A percentile compares a stretch with the other conserved stretches of the same genome.
These are phyloP conservation scores for Henricia sp. DNA, from an alignment of 53 echinoderm and acorn worm species.

Conservation along the genomic window DNA sequence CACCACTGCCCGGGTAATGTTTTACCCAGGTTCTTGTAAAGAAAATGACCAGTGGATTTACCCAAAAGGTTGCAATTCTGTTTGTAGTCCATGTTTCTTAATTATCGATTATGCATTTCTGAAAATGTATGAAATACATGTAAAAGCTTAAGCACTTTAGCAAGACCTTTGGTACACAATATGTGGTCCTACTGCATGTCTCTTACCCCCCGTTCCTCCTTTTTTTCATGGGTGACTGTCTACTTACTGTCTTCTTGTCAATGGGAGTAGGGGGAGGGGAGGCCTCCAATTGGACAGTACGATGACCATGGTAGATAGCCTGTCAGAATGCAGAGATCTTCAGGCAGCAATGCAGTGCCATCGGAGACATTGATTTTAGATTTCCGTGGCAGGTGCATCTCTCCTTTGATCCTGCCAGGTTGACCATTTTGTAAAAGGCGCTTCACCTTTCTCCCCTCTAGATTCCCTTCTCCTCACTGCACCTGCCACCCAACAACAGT, in stretches of 20 bases:
- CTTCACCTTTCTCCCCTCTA: constrained; percentile 49
- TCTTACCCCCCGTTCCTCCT: not conserved
- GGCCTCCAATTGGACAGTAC: constrained; percentile 22
- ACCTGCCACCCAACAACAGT: constrained; percentile 49
- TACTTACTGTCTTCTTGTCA: constrained; percentile 7
- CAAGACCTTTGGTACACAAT: too few species aligned
- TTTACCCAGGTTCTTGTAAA: too few species aligned
- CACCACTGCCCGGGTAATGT: too few species aligned
- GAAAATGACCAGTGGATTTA: too few species aligned
- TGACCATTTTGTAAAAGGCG: constrained; percentile 64
- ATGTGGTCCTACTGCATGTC: not conserved
- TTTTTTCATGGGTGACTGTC: not conserved
- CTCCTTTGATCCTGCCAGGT: constrained; percentile 59
- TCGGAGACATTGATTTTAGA: constrained; percentile 63
- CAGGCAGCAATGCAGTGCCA: constrained; percentile 18
- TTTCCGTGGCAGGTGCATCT: constrained; percentile 47
- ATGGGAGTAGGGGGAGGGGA: not conserved
- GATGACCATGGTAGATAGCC: constrained; percentile 24
- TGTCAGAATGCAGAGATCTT: constrained; percentile 47
- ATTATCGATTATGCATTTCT: too few species aligned
- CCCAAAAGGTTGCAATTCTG: too few species aligned
- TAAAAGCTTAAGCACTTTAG: too few species aligned
- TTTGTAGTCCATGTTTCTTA: too few species aligned
- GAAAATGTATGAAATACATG: too few species aligned
- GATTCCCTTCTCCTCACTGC: not conserved